phyloP scores from a whole-genome alignment of 2,888 invertebrate genomes.

The Caenorhabditis sulstoni region DNA sequence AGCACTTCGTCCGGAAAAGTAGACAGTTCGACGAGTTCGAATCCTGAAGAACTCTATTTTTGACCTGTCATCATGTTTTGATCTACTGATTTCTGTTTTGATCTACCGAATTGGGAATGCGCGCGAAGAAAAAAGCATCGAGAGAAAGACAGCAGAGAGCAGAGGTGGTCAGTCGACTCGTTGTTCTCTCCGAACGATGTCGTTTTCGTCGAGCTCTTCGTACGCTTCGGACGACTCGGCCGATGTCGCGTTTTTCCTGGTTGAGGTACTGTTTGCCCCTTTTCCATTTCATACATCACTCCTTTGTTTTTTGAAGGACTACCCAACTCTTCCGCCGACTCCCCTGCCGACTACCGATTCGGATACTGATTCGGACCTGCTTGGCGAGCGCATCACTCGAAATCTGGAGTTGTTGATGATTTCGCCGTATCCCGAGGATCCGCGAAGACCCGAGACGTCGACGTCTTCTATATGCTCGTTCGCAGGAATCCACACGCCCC shows the following conservation, averaged over 20 bases:
- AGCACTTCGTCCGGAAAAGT: slow-evolving; percentile 80
- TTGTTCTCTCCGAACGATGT: slow-evolving; percentile 19
- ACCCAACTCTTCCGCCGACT: slow-evolving; percentile 4
- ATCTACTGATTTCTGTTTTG: no score
- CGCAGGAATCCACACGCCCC: background rate
- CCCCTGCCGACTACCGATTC: slow-evolving; percentile 25
- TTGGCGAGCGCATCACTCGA: background rate
- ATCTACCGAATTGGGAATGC: background rate
- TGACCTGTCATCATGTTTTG: no score
- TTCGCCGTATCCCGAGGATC: background rate
- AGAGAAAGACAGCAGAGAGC: background rate
- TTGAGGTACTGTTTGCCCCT: slow-evolving; percentile 21
- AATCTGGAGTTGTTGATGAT: slow-evolving; percentile 1
- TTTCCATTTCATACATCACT: background rate
- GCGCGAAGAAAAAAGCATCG: background rate
- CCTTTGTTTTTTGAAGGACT: slow-evolving; percentile 16
- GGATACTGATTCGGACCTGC: background rate
- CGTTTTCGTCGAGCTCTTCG: slow-evolving; percentile 21
- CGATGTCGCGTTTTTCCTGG: slow-evolving; percentile 13
- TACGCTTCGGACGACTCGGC: slow-evolving; percentile 16
- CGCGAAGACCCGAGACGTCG: slow-evolving; percentile 35
- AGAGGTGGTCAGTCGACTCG: slow-evolving; percentile 1
- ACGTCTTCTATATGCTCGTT: slow-evolving; percentile 41
- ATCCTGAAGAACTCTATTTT: slow-evolving; percentile 75
- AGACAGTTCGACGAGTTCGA: slow-evolving; percentile 81